A percentile compares a stretch with the other conserved stretches of the same genome.
These are phyloP conservation scores for Noctilio leporinus DNA, from an alignment of 2,113 vertebrate genomes.

Conservation along the genomic window DNA sequence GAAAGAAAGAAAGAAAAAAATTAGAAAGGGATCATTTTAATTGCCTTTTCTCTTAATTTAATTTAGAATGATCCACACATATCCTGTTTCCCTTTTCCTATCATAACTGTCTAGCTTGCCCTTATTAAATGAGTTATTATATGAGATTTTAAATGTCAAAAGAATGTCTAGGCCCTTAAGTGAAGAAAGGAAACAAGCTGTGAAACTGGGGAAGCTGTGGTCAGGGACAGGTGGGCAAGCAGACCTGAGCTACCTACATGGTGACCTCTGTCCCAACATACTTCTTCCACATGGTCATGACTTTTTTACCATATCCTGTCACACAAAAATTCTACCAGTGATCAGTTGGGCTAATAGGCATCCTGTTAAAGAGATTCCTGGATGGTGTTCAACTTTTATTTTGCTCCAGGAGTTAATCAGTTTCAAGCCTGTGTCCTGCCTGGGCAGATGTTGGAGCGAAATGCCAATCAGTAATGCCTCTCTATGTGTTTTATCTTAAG, in stretches of 20 bases:
- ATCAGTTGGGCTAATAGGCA: neutral
- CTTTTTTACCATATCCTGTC: neutral
- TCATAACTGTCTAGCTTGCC: neutral
- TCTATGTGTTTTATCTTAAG: neutral
- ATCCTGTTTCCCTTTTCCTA: neutral
- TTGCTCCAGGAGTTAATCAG: neutral
- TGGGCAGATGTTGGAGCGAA: neutral
- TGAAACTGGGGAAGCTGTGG: neutral
- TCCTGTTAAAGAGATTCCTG: neutral
- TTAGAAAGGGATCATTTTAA: neutral
- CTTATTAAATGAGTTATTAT: neutral
- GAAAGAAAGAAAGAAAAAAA: no score
- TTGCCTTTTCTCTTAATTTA: neutral
- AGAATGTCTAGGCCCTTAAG: neutral
- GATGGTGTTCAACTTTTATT: neutral
- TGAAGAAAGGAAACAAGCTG: neutral
- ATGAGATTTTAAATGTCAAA: constrained; percentile 1
- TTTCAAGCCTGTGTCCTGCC: neutral
- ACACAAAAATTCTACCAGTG: neutral
- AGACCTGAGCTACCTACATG: neutral
- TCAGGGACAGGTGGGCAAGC: neutral
- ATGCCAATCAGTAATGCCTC: neutral
- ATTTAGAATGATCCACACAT: neutral
- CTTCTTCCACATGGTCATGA: neutral
- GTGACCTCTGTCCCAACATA: neutral